phyloP scores from a whole-genome alignment of 2,888 invertebrate species.

The Hypena proboscidalis region DNA sequence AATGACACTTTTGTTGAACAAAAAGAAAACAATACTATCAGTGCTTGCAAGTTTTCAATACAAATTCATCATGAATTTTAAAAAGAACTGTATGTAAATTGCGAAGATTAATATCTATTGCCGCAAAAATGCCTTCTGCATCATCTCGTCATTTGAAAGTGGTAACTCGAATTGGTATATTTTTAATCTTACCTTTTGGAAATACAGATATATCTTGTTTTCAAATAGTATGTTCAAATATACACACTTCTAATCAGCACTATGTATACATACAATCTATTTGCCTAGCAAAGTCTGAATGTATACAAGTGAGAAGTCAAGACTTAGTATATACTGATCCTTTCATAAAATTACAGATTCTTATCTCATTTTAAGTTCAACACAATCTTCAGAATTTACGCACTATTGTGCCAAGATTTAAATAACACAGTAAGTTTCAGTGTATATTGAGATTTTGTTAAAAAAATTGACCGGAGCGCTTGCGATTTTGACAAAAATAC shows the following conservation, averaged over 20 bases:
- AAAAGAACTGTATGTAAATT: too few species aligned
- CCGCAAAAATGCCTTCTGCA: background rate
- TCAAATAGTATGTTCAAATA: conserved; percentile 18
- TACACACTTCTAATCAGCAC: conserved; percentile 1
- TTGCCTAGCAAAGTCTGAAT: conserved; percentile 13
- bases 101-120: too few species aligned
- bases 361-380: background rate
- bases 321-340: conserved; percentile 23
- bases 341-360: background rate
- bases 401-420: conserved; percentile 14
- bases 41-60: too few species aligned
- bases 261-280: conserved; percentile 4
- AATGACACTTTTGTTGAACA: conserved; percentile 7
- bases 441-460: conserved; percentile 15
- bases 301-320: conserved; percentile 10
- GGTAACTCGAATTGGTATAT: conserved; percentile 9
- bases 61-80: too few species aligned
- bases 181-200: conserved; percentile 17
- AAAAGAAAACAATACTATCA: too few species aligned
- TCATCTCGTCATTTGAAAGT: conserved; percentile 20
- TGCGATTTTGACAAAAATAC: conserved; percentile 12
- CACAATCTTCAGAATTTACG: conserved; percentile 9
- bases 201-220: background rate
- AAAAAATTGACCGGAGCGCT: conserved; percentile 14
- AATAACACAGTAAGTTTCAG: conserved; percentile 15